Base-by-base conservation (phyloP, 1,140 invertebrate species). In the Sogatella furcifera region DNA sequence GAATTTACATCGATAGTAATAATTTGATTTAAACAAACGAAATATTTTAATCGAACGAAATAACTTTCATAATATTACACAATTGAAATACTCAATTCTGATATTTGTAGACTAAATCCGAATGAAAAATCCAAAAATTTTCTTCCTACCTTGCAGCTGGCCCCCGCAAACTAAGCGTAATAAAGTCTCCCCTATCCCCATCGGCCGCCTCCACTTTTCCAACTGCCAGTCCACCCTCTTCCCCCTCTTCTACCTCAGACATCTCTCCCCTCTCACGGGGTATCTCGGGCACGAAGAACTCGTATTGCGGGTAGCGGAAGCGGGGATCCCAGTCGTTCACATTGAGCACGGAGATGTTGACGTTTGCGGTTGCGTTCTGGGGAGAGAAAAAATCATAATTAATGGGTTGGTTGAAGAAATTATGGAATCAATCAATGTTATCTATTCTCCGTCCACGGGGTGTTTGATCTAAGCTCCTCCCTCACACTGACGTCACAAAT, bases 261-360 rank as follows among this genome's bases (percentile, higher is more conserved):
- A n/a, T 42, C 57, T 15, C 64, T 59, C 21, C 71, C 22, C 73
- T 72, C 60, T 73, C 74, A 54, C 57, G 70, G 60, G 65, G 74
- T 59, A 64, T 71, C 61, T 74, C 79, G 55, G 74, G 78, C 61
- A 82, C 81, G 68, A 80, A 83, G 71, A 91, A 95, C 75, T 92
- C 89, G 69, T 94, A 95, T 69, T 90, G 85, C 0, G 88, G 82
- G 72, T 89, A 86, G 1, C 88, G 80, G 75, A 96, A 95, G 34
- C 89, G 78, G 1, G 92, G 92, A 72, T 93, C 90, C 89, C 89
- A 92, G 71, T 95, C 92, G 70, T 96, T 96, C 0, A 93, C 87
- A 72, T 95, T 88, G 65, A 90, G 75, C 3, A 96, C 85, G 0
- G 84, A 84, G 9, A 96, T 78, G 59, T 89, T 89, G 0, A 95